Conservation (phyloP, 2,113 vertebrate species). For the Bos indicus region DNA sequence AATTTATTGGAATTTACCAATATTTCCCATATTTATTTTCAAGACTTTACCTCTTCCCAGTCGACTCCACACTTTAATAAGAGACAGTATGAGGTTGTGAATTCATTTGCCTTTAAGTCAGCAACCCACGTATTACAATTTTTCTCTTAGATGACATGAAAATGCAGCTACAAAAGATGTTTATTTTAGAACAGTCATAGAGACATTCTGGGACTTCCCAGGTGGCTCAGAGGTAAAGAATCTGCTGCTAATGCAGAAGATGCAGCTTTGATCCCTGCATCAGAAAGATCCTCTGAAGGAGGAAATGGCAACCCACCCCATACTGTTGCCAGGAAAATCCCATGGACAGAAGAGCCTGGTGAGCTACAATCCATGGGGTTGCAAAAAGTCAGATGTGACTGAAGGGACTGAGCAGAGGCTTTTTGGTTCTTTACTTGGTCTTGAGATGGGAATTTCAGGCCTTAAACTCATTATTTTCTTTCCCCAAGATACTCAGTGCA, state of each 20-base stretch:
- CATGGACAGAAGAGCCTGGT: background rate
- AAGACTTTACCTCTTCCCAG: background rate
- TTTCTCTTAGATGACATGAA: background rate
- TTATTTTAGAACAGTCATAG: background rate
- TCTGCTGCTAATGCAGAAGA: background rate
- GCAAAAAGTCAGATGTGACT: background rate
- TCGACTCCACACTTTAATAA: background rate
- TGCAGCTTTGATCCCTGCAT: background rate
- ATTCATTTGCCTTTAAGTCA: background rate
- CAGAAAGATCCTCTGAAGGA: background rate
- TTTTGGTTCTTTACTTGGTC: background rate
- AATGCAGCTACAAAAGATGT: background rate
- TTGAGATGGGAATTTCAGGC: background rate
- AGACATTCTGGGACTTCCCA: background rate
- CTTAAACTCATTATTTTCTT: background rate
- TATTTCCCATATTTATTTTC: background rate
- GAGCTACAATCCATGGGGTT: background rate
- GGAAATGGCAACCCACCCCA: background rate
- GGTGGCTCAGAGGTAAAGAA: background rate
- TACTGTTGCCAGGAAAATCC: background rate
- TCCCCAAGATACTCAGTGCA: background rate
- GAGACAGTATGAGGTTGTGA: background rate
- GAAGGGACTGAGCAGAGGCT: background rate
- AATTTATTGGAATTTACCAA: background rate
- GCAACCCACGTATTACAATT: background rate